phyloP scores from a whole-genome alignment of 2,888 invertebrate species.

The Allygus modestus region DNA sequence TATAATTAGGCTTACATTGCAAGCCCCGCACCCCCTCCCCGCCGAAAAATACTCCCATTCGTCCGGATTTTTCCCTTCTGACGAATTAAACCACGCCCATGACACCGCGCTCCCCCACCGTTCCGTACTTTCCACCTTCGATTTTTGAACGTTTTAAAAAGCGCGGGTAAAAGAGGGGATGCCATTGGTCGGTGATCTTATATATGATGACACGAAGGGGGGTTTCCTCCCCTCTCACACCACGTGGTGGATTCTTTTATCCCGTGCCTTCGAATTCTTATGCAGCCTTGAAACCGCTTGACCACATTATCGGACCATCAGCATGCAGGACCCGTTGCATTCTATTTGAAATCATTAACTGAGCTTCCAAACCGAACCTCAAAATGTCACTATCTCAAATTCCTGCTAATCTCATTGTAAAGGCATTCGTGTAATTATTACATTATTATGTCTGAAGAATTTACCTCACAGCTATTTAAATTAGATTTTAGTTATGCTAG shows the following conservation, averaged over 20 bases:
- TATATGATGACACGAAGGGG: constrained; percentile 10
- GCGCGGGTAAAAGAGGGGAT: constrained; percentile 57
- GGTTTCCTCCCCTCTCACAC: constrained; percentile 34
- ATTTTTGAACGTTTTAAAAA: constrained; percentile 51
- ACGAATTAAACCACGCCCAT: constrained; percentile 62
- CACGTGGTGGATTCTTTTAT: constrained; percentile 53
- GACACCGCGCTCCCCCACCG: constrained; percentile 52
- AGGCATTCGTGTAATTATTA: constrained; percentile 2
- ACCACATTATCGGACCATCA: constrained; percentile 46
- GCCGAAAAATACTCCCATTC: constrained; percentile 61
- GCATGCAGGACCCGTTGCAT: constrained; percentile 28
- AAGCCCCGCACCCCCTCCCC: constrained; percentile 53
- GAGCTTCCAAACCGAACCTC: background rate
- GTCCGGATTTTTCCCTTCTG: constrained; percentile 50
- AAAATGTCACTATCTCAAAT: constrained; percentile 16
- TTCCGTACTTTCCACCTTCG: constrained; percentile 49
- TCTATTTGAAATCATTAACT: constrained; percentile 48
- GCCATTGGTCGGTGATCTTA: constrained; percentile 58
- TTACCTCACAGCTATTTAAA: background rate
- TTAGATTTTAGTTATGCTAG: background rate
- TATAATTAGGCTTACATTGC: constrained; percentile 64
- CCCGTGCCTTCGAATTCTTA: constrained; percentile 13
- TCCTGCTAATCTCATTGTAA: constrained; percentile 10
- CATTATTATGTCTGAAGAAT: constrained; percentile 21
- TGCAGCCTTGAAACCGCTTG: constrained; percentile 41